These are phyloP conservation scores for Ostrea denselamellosa DNA, from an alignment of 1,140 invertebrate species.

Conservation along the genomic window DNA sequence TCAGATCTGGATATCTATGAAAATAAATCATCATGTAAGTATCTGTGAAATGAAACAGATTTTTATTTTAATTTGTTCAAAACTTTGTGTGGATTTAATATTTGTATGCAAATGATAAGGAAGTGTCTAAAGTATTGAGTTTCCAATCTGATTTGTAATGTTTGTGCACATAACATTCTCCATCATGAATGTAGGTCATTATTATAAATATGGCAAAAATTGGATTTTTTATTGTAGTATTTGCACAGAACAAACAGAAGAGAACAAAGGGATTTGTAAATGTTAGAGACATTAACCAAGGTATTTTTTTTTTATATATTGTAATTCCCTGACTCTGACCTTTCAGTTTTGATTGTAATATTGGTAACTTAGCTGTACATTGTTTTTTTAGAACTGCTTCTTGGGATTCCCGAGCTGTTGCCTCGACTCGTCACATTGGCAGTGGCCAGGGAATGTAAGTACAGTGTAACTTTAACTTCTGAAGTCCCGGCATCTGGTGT, in stretches of 20 bases:
- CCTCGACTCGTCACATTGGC: conserved; percentile 76
- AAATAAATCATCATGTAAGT: conserved; percentile 78
- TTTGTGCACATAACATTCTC: not conserved
- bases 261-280: conserved; percentile 77
- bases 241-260: conserved; percentile 78
- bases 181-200: not conserved
- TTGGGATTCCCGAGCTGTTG: conserved; percentile 75
- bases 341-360: not conserved
- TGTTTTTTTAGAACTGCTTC: conserved; percentile 71
- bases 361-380: not conserved
- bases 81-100: not conserved
- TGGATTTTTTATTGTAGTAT: conserved; percentile 69
- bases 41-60: not conserved
- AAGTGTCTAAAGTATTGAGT: too few species aligned
- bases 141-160: too few species aligned
- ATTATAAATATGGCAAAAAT: not conserved
- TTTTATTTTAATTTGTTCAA: not conserved
- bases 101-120: not conserved
- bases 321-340: too few species aligned
- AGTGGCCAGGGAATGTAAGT: conserved; percentile 76
- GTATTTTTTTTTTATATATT: conserved; percentile 54
- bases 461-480: not conserved
- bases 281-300: conserved; percentile 77
- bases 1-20: conserved; percentile 79
- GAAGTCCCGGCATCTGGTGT: too few species aligned